A percentile compares a stretch with the other conserved stretches of the same genome.
phyloP scores from a whole-genome alignment of 1,140 invertebrate genomes.

The Hetaerina americana region DNA sequence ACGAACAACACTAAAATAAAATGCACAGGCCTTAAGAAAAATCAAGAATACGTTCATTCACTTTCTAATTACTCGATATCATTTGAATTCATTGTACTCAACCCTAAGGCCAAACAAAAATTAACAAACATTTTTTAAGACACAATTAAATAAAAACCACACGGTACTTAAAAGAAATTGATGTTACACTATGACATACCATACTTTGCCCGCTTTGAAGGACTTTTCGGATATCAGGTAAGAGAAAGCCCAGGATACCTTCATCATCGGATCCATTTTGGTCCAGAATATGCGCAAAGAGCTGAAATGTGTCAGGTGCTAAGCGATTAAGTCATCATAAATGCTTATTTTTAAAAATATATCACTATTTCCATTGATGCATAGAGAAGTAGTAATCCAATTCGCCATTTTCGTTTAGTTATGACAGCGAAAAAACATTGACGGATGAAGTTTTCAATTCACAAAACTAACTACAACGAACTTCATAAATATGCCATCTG shows the following conservation, averaged over 20 bases:
- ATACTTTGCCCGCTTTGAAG: constrained; percentile 37
- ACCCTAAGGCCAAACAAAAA: too few species aligned
- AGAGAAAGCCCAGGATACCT: constrained; percentile 48
- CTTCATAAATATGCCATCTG: too few species aligned
- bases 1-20: constrained; percentile 37
- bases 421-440: background rate
- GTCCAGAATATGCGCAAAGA: constrained; percentile 45
- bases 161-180: too few species aligned
- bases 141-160: too few species aligned
- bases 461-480: too few species aligned
- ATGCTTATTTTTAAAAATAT: background rate
- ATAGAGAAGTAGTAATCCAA: background rate
- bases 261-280: constrained; percentile 43
- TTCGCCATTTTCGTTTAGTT: background rate
- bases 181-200: too few species aligned
- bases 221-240: constrained; percentile 44
- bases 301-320: too few species aligned
- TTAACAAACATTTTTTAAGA: too few species aligned
- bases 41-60: too few species aligned
- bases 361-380: background rate
- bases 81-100: too few species aligned
- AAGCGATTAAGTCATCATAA: background rate
- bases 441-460: background rate
- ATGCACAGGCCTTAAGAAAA: too few species aligned
- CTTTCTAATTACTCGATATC: too few species aligned